Evolutionary conservation across 2,888 invertebrate species (phyloP).

Genomic region (Mylabris sibirica): DNA sequence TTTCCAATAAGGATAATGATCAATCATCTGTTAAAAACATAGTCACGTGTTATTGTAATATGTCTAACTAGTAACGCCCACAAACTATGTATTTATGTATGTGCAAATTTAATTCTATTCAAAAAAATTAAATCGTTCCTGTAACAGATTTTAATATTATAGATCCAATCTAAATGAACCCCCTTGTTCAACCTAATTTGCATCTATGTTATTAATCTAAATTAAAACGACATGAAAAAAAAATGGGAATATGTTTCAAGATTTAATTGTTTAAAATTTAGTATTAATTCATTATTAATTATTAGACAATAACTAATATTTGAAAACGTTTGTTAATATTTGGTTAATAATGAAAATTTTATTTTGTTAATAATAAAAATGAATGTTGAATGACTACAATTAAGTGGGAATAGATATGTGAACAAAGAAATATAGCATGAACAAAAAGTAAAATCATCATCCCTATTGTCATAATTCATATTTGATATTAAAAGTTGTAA

Average conservation of each 20-base stretch:
- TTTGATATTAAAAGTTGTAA: conserved; percentile 57
- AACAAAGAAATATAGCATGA: neutral
- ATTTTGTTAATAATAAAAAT: neutral
- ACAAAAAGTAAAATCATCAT: conserved; percentile 15
- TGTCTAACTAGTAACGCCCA: conserved; percentile 50
- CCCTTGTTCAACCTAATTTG: conserved; percentile 1
- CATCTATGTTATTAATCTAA: neutral
- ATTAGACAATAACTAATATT: too few relatives aligned
- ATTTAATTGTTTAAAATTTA: neutral
- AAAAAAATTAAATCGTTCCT: neutral
- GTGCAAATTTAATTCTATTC: neutral
- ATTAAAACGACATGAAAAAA: neutral
- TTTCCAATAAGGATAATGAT: conserved; percentile 55
- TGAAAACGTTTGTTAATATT: too few relatives aligned
- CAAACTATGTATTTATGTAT: conserved; percentile 19
- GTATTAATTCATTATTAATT: too few relatives aligned
- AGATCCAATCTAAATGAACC: neutral
- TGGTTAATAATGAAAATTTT: conserved; percentile 6
- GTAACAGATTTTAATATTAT: neutral
- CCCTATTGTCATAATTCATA: conserved; percentile 44
- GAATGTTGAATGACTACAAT: neutral
- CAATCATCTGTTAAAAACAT: conserved; percentile 50
- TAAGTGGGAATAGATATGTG: neutral
- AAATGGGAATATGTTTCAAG: too few relatives aligned
- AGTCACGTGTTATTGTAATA: conserved; percentile 54